phyloP scores from a whole-genome alignment of 92 coral and sea anemone species.

The Heliopora coerulea region DNA sequence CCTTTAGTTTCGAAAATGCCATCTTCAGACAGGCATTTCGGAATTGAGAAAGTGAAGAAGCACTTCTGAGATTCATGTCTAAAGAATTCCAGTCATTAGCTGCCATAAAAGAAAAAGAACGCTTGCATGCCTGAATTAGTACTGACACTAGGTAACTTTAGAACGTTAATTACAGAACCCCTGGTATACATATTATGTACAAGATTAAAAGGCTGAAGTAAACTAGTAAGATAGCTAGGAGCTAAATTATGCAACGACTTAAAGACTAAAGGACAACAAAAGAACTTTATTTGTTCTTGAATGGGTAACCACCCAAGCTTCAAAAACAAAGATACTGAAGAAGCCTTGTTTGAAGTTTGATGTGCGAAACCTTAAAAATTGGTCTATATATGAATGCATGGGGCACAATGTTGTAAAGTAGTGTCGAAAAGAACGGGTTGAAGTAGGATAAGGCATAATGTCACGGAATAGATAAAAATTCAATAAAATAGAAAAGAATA shows the following conservation, averaged over 20 bases:
- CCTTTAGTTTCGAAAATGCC: slow-evolving; percentile 6
- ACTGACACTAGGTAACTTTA: slow-evolving; percentile 25
- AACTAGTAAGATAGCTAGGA: slow-evolving; percentile 12
- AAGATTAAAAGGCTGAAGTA: slow-evolving; percentile 16
- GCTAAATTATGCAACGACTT: slow-evolving; percentile 26
- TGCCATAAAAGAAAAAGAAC: slow-evolving; percentile 6
- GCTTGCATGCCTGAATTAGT: slow-evolving; percentile 22
- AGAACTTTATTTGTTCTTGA: slow-evolving; percentile 21
- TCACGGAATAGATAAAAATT: no score
- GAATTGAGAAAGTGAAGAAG: slow-evolving; percentile 15
- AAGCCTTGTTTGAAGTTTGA: no score
- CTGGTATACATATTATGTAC: no score
- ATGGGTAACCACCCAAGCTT: slow-evolving; percentile 43
- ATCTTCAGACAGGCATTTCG: neutral
- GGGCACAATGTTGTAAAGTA: no score
- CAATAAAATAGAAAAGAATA: no score
- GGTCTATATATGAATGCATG: no score
- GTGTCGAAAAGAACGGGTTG: no score
- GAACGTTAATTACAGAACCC: no score
- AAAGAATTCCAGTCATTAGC: no score
- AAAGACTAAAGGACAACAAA: slow-evolving; percentile 9
- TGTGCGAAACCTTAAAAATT: no score
- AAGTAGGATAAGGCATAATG: no score
- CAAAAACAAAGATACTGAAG: slow-evolving; percentile 29
- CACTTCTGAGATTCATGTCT: slow-evolving; percentile 13